Percentiles rank a stretch among this genome's conserved stretches.
Conservation (phyloP, 2,888 invertebrate species). For the Iphiclides podalirius region DNA sequence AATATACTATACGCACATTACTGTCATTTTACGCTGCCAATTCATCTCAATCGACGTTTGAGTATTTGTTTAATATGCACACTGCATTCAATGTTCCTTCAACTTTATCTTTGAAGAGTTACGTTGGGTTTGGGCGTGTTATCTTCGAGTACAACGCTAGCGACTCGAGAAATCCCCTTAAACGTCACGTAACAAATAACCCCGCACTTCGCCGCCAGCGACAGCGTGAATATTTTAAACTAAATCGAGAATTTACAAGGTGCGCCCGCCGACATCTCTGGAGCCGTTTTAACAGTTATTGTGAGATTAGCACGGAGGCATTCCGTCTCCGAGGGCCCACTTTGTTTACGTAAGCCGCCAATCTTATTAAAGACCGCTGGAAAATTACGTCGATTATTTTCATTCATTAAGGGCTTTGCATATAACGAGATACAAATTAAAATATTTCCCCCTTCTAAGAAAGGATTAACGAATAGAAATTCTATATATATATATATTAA, state of each 20-base stretch:
- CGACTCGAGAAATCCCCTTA: background rate
- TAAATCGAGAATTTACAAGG: slow-evolving; percentile 18
- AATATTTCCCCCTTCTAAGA: background rate
- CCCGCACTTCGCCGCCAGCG: background rate
- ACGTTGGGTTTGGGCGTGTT: background rate
- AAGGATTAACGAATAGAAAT: no score
- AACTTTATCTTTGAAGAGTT: no score
- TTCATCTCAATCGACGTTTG: no score
- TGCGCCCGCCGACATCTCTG: background rate
- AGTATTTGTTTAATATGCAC: no score
- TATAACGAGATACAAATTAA: background rate
- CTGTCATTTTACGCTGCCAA: no score
- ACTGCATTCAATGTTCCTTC: no score
- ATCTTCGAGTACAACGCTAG: background rate
- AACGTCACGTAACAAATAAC: slow-evolving; percentile 3
- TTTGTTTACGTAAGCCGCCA: slow-evolving; percentile 9
- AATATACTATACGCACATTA: no score
- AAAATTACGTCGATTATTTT: slow-evolving; percentile 1
- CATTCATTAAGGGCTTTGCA: background rate
- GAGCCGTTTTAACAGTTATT: slow-evolving; percentile 1
- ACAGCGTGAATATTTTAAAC: slow-evolving; percentile 7
- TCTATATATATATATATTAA: no score
- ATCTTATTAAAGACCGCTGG: background rate
- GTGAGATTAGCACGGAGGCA: slow-evolving; percentile 6
- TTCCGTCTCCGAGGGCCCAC: slow-evolving; percentile 1